These are phyloP conservation scores for Proales similis DNA, from an alignment of 1,140 invertebrate species.

Conservation along the genomic window DNA sequence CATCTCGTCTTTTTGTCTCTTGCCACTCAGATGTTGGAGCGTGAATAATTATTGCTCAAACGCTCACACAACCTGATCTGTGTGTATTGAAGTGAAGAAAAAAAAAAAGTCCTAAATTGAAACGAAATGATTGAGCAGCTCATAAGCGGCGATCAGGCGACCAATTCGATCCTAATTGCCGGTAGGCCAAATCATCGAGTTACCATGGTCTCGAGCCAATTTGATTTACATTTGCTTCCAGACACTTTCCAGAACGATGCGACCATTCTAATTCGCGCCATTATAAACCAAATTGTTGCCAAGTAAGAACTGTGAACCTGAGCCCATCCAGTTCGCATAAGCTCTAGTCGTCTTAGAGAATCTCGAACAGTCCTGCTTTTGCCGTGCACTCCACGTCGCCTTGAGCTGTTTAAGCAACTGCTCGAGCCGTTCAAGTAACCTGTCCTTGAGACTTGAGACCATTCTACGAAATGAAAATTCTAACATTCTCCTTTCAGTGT, in stretches of 20 bases:
- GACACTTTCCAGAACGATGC: constrained; percentile 9
- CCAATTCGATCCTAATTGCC: constrained; percentile 26
- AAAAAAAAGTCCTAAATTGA: no score
- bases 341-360: constrained; percentile 2
- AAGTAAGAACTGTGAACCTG: neutral
- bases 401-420: constrained; percentile 9
- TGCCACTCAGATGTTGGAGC: no score
- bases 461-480: neutral
- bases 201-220: neutral
- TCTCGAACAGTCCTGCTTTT: no score
- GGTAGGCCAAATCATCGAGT: neutral
- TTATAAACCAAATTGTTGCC: neutral
- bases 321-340: neutral
- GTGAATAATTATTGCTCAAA: no score
- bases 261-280: constrained; percentile 6
- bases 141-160: constrained; percentile 4
- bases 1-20: no score
- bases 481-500: neutral
- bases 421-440: neutral
- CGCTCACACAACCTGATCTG: no score
- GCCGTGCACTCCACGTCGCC: constrained; percentile 2
- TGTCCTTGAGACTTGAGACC: neutral
- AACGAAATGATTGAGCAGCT: constrained; percentile 36
- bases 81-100: no score
- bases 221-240: neutral